These are phyloP conservation scores for Pantherophis guttatus DNA, from an alignment of 2,113 vertebrate genomes.

Conservation along the genomic window DNA sequence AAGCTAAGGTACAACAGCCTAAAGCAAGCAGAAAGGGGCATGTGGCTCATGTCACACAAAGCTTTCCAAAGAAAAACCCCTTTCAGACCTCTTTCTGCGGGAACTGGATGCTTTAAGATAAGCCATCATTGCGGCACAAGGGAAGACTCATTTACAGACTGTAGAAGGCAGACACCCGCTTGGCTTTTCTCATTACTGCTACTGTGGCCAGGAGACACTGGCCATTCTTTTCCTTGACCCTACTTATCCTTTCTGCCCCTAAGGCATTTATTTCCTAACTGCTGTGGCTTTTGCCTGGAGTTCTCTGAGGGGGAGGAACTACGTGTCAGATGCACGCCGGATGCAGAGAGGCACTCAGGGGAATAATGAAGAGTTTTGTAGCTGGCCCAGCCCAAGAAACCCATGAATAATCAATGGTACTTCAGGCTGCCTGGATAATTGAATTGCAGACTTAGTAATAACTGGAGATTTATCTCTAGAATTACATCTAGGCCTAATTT, in stretches of 20 bases:
- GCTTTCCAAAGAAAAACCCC: neutral
- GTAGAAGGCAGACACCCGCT: neutral
- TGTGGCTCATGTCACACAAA: neutral
- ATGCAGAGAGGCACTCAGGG: slow-evolving; percentile 52
- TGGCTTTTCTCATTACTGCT: neutral
- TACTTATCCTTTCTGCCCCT: neutral
- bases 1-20: neutral
- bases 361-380: slow-evolving; percentile 66
- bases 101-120: neutral
- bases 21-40: fast-evolving
- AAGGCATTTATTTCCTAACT: neutral
- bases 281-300: neutral
- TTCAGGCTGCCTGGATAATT: slow-evolving; percentile 59
- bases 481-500: slow-evolving; percentile 49
- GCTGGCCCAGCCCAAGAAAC: slow-evolving; percentile 53
- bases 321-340: slow-evolving; percentile 33
- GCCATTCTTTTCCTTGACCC: neutral
- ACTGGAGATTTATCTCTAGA: slow-evolving; percentile 55
- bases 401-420: slow-evolving; percentile 70
- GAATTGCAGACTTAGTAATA: slow-evolving; percentile 67
- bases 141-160: neutral
- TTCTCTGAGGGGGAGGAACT: slow-evolving; percentile 35
- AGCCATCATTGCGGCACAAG: neutral
- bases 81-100: neutral
- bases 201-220: neutral